These are phyloP conservation scores for Catalaphyllia jardinei DNA, from an alignment of 64 coral and sea anemone genomes.

Conservation along the genomic window DNA sequence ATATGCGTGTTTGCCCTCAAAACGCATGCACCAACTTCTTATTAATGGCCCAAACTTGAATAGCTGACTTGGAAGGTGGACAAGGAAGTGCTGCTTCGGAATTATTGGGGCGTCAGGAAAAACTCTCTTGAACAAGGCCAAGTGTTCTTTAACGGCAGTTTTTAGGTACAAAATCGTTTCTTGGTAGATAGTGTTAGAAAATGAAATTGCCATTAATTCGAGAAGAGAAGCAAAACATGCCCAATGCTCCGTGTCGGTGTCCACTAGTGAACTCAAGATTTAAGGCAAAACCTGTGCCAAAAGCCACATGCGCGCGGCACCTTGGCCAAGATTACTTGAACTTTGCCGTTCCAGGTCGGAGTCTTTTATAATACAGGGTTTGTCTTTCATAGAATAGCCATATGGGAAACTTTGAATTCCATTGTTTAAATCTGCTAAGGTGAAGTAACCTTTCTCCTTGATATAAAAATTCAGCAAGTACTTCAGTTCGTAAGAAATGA, in stretches of 20 bases:
- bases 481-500: too few species aligned
- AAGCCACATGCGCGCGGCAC: slow-evolving; percentile 5
- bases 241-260: neutral
- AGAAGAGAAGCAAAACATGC: neutral
- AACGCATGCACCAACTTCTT: neutral
- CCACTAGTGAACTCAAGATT: neutral
- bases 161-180: neutral
- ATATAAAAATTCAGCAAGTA: neutral
- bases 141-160: neutral
- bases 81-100: slow-evolving; percentile 14
- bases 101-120: neutral
- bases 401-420: slow-evolving; percentile 13
- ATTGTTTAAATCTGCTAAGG: slow-evolving; percentile 1
- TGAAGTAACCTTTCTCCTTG: neutral
- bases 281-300: slow-evolving; percentile 2
- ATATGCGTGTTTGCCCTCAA: slow-evolving; percentile 27
- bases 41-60: slow-evolving; percentile 20
- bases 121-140: neutral
- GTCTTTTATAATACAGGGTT: slow-evolving; percentile 13
- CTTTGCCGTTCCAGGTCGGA: slow-evolving; percentile 14
- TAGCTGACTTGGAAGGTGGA: neutral
- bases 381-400: slow-evolving; percentile 23
- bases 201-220: slow-evolving; percentile 10
- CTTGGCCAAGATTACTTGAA: slow-evolving; percentile 25
- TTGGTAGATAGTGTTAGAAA: neutral